Evolutionary conservation across 2,113 vertebrate species (phyloP).

Genomic region (Nannospalax galili): DNA sequence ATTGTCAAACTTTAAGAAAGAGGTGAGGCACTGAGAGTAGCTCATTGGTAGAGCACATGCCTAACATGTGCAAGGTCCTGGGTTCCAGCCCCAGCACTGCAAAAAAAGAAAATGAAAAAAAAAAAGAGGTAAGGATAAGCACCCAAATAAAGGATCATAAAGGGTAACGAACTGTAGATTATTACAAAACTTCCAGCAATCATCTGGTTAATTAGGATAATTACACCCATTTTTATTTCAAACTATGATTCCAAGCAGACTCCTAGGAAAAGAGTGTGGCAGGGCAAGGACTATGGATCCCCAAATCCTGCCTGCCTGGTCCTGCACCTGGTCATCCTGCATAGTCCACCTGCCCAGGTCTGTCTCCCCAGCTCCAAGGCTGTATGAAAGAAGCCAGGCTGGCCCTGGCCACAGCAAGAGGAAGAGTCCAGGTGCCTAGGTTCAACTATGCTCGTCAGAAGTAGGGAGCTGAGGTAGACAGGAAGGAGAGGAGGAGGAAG

Average conservation of each 20-base stretch:
- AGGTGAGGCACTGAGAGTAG: neutral
- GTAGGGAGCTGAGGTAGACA: neutral
- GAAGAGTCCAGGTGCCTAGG: neutral
- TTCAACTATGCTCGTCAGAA: neutral
- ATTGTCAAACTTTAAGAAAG: slow-evolving; percentile 5
- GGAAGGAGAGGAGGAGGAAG: neutral
- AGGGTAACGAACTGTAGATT: neutral
- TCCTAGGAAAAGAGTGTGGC: slow-evolving; percentile 38
- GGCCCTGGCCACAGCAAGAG: neutral
- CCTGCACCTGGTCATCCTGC: neutral
- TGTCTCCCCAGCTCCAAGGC: neutral
- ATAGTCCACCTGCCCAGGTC: neutral
- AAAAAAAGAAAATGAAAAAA: neutral
- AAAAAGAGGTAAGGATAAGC: neutral
- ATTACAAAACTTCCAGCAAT: neutral
- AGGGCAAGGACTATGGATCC: neutral
- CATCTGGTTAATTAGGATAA: slow-evolving; percentile 31
- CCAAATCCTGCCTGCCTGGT: neutral
- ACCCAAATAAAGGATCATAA: neutral
- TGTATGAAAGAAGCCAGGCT: neutral
- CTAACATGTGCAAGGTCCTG: neutral
- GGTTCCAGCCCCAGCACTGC: neutral
- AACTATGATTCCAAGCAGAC: slow-evolving; percentile 42
- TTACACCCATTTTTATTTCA: slow-evolving; percentile 49
- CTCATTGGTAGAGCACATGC: neutral